Evolutionary conservation across 1,140 invertebrate genomes (phyloP), one percentile per base, ranked within the genome.

Genomic region (Melipona quadrifasciata): DNA sequence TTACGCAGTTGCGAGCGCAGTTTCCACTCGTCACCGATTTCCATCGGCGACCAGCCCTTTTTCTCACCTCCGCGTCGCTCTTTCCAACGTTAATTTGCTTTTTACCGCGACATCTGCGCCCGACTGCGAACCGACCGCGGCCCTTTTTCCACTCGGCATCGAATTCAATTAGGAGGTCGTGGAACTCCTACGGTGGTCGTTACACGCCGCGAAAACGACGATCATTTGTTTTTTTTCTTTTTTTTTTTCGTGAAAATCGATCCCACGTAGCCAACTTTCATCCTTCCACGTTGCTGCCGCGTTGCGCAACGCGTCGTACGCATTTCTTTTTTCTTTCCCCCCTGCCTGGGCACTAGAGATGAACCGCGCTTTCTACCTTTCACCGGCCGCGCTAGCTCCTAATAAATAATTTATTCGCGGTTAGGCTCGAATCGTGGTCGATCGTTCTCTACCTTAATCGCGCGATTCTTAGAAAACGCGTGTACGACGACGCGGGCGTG

Each of bases 141-240:
- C 55, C 16, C 55, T 51, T 73, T 39, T 75, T 76, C 68, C 16
- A 53, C 11, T 10, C 58, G 53, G 39, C 39, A 80, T 79, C 71
- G 83, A 86, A 86, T 80, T 88, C 77, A 74, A 89, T 88, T 86
- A 83, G n/a, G 70, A 39, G 67, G 39, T 80, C 75, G 51, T 75
- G 55, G 27, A 76, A 71, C 79, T 75, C 24, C n/a, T 51, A 79
- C 27, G 83, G 71, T 88, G 83, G 74, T 82, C 86, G 80, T 80
- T 81, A 21, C 67, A 39, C 65, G 65, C 27, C 53, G 17, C n/a
- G 21, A 58, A n/a, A n/a, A 68, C 78, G 16, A 6, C 55, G 31
- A 31, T 39, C 8, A 1, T 12, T 10, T n/a, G n/a, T n/a, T n/a
- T n/a, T n/a, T n/a, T n/a, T n/a, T n/a, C n/a, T n/a, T n/a, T n/a